Percentiles rank a stretch among this genome's conserved stretches.
Conservation (phyloP, 2,113 vertebrate species). For the Lepisosteus osseus region DNA sequence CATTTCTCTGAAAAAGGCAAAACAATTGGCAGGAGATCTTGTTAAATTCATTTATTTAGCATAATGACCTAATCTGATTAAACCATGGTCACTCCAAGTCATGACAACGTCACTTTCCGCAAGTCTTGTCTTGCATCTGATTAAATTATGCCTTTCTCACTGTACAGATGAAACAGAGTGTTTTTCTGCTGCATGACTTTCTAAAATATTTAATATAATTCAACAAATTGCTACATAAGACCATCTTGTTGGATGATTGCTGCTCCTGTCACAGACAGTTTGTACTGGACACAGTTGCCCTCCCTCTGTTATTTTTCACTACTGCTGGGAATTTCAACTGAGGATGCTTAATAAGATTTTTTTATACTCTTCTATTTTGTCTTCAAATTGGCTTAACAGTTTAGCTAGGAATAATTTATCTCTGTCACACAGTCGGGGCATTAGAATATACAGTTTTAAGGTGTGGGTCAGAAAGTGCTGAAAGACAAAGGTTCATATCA, state of each 20-base stretch:
- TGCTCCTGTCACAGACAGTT: constrained; percentile 2
- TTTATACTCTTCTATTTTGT: constrained; percentile 12
- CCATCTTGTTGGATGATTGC: background rate
- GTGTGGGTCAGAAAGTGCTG: background rate
- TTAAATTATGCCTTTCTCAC: constrained; percentile 68
- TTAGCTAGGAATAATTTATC: constrained; percentile 13
- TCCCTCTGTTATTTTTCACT: background rate
- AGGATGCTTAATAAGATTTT: constrained; percentile 6
- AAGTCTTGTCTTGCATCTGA: constrained; percentile 50
- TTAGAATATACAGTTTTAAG: background rate
- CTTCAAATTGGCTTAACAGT: background rate
- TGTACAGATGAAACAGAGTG: constrained; percentile 53
- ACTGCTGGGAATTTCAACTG: background rate
- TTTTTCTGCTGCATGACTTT: constrained; percentile 48
- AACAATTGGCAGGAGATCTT: constrained; percentile 57
- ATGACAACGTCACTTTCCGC: constrained; percentile 27
- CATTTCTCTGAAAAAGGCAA: background rate
- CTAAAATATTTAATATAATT: constrained; percentile 44
- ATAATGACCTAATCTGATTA: constrained; percentile 44
- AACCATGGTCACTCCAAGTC: constrained; percentile 46
- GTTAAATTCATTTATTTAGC: constrained; percentile 64
- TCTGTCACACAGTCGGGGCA: background rate
- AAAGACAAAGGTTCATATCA: background rate
- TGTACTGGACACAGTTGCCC: constrained; percentile 1
- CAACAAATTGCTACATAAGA: constrained; percentile 9